These are phyloP conservation scores for Oxyruncus cristatus DNA, from an alignment of 2,113 vertebrate genomes.

Conservation along the genomic window DNA sequence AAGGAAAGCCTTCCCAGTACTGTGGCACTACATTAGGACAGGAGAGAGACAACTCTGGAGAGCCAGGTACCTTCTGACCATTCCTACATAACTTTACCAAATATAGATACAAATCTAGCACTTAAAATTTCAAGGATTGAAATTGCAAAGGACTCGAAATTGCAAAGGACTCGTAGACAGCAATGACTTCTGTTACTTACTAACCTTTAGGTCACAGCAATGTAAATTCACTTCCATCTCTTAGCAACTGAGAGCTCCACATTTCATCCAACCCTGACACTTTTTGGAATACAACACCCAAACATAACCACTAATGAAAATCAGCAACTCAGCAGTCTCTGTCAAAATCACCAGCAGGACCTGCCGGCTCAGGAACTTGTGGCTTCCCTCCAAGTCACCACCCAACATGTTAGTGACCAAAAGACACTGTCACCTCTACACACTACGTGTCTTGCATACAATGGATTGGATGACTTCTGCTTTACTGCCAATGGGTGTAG, in stretches of 20 bases:
- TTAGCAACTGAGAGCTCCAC: neutral
- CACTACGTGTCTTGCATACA: neutral
- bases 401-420: neutral
- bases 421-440: neutral
- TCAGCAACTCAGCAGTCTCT: neutral
- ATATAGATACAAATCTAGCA: neutral
- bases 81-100: neutral
- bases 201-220: neutral
- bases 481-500: neutral
- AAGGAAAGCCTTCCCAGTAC: neutral
- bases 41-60: neutral
- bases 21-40: neutral
- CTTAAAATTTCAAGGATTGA: too few species aligned
- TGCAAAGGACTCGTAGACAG: neutral
- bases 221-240: neutral
- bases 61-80: neutral
- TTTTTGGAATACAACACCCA: neutral
- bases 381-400: neutral
- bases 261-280: neutral
- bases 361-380: neutral
- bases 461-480: neutral
- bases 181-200: neutral
- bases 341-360: neutral
- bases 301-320: neutral
- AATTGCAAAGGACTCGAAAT: neutral